These are phyloP conservation scores for Physella acuta DNA, from an alignment of 1,140 invertebrate species.

Conservation along the genomic window DNA sequence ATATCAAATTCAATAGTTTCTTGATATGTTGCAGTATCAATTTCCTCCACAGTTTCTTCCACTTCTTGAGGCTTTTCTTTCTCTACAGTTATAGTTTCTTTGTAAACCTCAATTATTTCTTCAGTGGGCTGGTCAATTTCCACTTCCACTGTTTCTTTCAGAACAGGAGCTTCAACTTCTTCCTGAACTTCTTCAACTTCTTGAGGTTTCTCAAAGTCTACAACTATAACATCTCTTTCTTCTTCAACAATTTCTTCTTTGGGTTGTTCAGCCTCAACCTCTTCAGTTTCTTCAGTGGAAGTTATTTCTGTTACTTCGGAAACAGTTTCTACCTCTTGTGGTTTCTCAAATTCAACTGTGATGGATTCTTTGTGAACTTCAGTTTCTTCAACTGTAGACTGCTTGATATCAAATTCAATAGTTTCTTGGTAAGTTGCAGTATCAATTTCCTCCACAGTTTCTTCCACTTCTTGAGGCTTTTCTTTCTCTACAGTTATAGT, in stretches of 20 bases:
- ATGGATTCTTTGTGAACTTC: not conserved
- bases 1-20: conserved; percentile 1
- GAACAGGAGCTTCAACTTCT: conserved; percentile 6
- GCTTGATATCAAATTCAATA: not conserved
- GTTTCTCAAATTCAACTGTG: conserved; percentile 5
- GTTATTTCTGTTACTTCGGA: conserved; percentile 12
- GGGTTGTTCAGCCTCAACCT: conserved; percentile 23
- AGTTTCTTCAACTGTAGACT: not conserved
- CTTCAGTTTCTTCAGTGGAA: not conserved
- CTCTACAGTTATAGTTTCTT: conserved; percentile 25
- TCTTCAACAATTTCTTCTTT: conserved; percentile 19
- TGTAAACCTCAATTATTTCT: conserved; percentile 14
- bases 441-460: not conserved
- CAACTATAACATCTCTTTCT: conserved; percentile 11
- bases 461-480: not conserved
- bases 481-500: not conserved
- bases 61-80: no score
- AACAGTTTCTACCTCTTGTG: conserved; percentile 5
- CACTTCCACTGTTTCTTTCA: conserved; percentile 6
- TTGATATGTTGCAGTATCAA: conserved; percentile 12
- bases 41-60: conserved; percentile 7
- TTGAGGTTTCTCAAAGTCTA: conserved; percentile 23
- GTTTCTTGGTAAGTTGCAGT: not conserved
- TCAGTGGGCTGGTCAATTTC: conserved; percentile 21
- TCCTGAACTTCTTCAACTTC: conserved; percentile 16